Evolutionary conservation across 2,113 vertebrate genomes (phyloP), one percentile per base, ranked within the genome.

Genomic region (Baryphthengus martii): DNA sequence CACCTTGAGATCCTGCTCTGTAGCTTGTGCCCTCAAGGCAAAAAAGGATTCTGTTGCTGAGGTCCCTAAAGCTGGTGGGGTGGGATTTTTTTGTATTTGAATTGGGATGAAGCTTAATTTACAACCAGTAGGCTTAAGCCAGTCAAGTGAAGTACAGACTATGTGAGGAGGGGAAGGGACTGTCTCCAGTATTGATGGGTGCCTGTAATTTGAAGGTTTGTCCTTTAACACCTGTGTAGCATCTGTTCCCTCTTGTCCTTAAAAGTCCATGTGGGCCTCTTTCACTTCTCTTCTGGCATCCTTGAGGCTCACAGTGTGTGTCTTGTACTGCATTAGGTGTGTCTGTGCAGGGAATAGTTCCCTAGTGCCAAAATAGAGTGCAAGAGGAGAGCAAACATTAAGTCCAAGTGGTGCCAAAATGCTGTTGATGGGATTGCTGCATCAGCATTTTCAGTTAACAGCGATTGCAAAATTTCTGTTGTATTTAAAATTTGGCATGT

Each of bases 401-500:
- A 76, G 47, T 85, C 83, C 39, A 42, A 89, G 90, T 33, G 7
- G 61, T 93, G 96, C 95, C 93, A 95, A 49, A 94, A 50, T 2
- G 3, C 85, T 92, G 85, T 62, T 93, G 93, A 89, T 96, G 49
- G 0, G 49, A 93, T 50, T 94, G 93, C 96, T 95, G 86, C 84
- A 85, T 96, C 96, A 96, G 95, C 96, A 58, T 88, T 95, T 96
- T 91, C 68, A 24, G 92, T 94, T 93, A 95, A 95, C 83, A 72
- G 80, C 47, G 90, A 93, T 96, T 97, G 92, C 96, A 93, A 92
- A 94, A 96, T 94, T 96, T 95, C 86, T 35, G 72, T 96, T 95
- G 92, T 95, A 93, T 96, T 93, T 94, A 95, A 95, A 90, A 94
- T 95, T 95, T 96, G 96, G 88, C 93, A 76, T 89, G 81, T 82